Base-by-base conservation (phyloP, 2,888 invertebrate genomes). In the Spilarctia lutea region DNA sequence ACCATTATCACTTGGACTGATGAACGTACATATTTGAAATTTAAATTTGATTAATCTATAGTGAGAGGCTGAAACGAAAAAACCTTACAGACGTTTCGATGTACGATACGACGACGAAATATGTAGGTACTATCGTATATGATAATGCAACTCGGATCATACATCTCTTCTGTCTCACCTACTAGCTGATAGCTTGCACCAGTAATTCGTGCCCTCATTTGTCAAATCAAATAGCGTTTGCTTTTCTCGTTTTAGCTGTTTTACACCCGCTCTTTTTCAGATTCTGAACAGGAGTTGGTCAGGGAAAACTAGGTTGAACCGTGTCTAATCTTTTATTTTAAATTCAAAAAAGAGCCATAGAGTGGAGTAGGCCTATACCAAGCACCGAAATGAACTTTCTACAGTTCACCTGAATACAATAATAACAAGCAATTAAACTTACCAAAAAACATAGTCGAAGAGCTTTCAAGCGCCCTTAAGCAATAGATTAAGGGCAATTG, bases 401-500 rank as follows among this genome's bases (percentile, higher is more conserved):
- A 63, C 30, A 63, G 63, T 63, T 63, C 30, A 30, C 18, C 18
- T 16, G 13, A 27, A 60, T 60, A 60, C n/a, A 27, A 60, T 60
- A 16, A 27, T 60, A 60, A 8, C 18, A 63, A 60, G 30, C 60
- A 60, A 30, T 60, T 60, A 11, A 60, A 60, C n/a, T n/a, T 16
- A n/a, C 4, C 3, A 60, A 27, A 63, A 63, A 63, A 30, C 27
- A 30, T 63, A 18, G 18, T 65, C 56, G 27, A 16, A 67, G 30
- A 48, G 8, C 42, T 27, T 42, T 63, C 68, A 56, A 39, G 35
- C 27, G 42, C 56, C 35, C 69, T 69, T 65, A 74, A 63, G 6
- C 30, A 63, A 65, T 74, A 60, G 30, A 39, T 63, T 72, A 68
- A 73, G 68, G 3, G 63, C 30, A 63, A 63, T 63, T 30, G 30